Percentiles rank a stretch among this genome's conserved stretches.
Evolutionary conservation across 2,113 vertebrate genomes (phyloP).

Genomic region (Empidonax alnorum): DNA sequence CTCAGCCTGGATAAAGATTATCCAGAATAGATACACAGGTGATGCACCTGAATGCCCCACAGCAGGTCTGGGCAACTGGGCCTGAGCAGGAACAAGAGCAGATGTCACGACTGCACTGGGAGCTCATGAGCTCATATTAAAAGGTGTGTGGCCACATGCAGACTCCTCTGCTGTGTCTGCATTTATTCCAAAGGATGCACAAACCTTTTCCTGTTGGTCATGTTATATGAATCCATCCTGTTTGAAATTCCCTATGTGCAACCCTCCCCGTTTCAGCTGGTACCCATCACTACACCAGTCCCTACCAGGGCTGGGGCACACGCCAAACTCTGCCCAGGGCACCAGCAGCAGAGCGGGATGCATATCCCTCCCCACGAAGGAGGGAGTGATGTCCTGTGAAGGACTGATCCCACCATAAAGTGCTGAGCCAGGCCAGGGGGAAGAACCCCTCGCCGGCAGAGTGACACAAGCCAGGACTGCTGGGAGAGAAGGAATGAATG

Average conservation of each 20-base stretch:
- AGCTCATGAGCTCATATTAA: accelerated
- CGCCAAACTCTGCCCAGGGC: neutral
- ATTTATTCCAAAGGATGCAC: neutral
- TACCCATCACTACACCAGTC: neutral
- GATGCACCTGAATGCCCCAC: neutral
- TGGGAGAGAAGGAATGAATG: slow-evolving; percentile 81
- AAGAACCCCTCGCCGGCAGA: neutral
- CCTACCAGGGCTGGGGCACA: neutral
- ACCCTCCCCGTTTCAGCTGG: neutral
- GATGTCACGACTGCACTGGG: accelerated
- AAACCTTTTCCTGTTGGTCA: neutral
- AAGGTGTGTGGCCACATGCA: accelerated
- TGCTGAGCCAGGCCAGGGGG: neutral
- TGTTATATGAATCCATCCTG: too few relatives aligned
- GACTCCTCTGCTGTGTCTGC: neutral
- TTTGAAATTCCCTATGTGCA: neutral
- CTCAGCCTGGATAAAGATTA: neutral
- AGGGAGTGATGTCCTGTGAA: neutral
- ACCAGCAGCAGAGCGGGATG: neutral
- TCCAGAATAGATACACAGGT: accelerated
- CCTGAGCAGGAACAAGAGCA: neutral
- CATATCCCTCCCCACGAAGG: neutral
- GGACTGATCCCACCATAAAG: slow-evolving; percentile 15
- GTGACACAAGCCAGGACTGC: slow-evolving; percentile 88
- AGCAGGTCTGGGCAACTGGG: neutral